A percentile compares a stretch with the other conserved stretches of the same genome.
Conservation (phyloP, 2,888 invertebrate species). For the Tromatobia lineatoria region DNA sequence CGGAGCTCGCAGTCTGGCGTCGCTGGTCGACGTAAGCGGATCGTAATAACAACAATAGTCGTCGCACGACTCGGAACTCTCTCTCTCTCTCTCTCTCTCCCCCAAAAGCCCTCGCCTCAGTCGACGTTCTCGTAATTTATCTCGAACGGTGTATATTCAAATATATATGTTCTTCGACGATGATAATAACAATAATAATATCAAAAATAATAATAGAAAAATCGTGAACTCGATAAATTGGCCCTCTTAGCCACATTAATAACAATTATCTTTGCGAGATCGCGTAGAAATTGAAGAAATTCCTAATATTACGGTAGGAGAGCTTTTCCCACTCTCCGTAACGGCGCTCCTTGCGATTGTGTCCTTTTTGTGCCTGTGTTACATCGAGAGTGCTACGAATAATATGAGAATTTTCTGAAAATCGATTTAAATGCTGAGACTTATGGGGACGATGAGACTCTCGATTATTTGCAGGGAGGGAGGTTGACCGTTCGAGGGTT, state of each 20-base stretch:
- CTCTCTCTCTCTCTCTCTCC: neutral
- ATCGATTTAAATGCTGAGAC: constrained; percentile 11
- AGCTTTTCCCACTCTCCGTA: neutral
- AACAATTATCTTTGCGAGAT: too few relatives aligned
- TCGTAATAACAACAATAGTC: constrained; percentile 52
- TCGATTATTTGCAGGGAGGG: constrained; percentile 35
- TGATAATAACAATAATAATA: constrained; percentile 15
- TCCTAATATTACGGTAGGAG: neutral
- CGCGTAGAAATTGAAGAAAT: neutral
- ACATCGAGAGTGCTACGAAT: constrained; percentile 17
- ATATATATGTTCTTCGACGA: constrained; percentile 17
- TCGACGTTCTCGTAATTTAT: neutral
- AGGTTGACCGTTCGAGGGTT: neutral
- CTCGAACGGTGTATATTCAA: constrained; percentile 14
- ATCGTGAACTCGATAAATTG: neutral
- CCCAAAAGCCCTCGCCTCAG: constrained; percentile 1
- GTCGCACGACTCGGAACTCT: constrained; percentile 31
- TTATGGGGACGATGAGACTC: constrained; percentile 24
- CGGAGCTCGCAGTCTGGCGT: constrained; percentile 78
- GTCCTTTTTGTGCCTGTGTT: constrained; percentile 11
- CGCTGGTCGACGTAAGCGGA: constrained; percentile 78
- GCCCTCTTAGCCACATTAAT: neutral
- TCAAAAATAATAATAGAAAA: constrained; percentile 12
- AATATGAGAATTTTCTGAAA: constrained; percentile 37
- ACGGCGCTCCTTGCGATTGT: constrained; percentile 6